These are phyloP conservation scores for Apistogramma diplotaenia DNA, from an alignment of 2,113 vertebrate genomes.

Conservation along the genomic window DNA sequence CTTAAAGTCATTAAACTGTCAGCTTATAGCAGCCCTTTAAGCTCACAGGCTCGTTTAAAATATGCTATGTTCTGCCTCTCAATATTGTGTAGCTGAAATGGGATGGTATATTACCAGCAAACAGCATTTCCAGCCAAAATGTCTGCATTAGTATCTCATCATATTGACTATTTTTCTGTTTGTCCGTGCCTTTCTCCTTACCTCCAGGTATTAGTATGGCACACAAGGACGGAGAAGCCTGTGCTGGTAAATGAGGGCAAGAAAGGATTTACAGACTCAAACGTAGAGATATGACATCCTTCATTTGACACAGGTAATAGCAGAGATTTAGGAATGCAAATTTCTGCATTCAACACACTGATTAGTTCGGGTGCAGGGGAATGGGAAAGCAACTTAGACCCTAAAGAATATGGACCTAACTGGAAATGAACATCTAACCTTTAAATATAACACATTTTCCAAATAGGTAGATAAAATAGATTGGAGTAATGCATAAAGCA, in stretches of 20 bases:
- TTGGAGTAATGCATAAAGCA: too few relatives aligned
- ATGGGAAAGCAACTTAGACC: neutral
- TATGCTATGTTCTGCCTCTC: neutral
- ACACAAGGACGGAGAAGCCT: slow-evolving; percentile 87
- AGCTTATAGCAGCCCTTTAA: slow-evolving; percentile 4
- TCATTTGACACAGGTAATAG: slow-evolving; percentile 61
- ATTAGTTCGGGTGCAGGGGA: neutral
- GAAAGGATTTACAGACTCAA: slow-evolving; percentile 86
- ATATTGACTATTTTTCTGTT: neutral
- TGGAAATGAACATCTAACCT: neutral
- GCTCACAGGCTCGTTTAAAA: neutral
- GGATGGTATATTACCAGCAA: neutral
- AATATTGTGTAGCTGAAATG: neutral
- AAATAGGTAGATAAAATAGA: neutral
- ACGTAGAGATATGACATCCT: slow-evolving; percentile 81
- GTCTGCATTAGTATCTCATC: neutral
- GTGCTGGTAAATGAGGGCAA: slow-evolving; percentile 86
- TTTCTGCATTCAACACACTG: neutral
- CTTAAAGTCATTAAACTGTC: slow-evolving; percentile 14
- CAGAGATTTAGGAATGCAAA: slow-evolving; percentile 54
- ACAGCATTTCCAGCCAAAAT: neutral
- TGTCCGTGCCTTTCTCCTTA: neutral
- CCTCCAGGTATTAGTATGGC: slow-evolving; percentile 87
- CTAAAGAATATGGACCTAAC: neutral
- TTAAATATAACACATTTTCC: neutral